Percentiles rank a stretch among this genome's conserved stretches.
Evolutionary conservation across 1,140 invertebrate species (phyloP).

Genomic region (Physella acuta): DNA sequence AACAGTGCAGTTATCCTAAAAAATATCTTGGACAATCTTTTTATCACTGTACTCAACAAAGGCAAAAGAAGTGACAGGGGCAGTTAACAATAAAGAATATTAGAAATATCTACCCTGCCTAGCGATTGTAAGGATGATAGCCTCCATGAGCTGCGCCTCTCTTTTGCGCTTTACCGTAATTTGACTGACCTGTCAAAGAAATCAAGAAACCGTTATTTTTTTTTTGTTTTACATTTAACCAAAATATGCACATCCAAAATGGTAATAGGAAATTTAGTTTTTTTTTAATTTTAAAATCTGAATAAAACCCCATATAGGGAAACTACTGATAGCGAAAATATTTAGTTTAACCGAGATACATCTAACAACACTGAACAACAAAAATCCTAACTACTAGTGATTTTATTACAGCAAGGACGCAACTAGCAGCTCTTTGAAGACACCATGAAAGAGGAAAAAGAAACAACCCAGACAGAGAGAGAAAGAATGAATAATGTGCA

Average conservation of each 20-base stretch:
- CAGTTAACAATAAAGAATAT: conserved; percentile 5
- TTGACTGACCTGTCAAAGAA: conserved; percentile 29
- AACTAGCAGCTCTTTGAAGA: neutral
- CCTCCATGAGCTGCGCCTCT: conserved; percentile 34
- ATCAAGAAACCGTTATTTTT: conserved; percentile 1
- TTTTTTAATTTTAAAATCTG: no score
- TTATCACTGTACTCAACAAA: conserved; percentile 3
- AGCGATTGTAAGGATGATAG: conserved; percentile 37
- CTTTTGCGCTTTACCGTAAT: conserved; percentile 36
- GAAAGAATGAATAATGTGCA: no score
- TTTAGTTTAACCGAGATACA: neutral
- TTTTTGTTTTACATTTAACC: conserved; percentile 9
- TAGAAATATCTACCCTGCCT: conserved; percentile 15
- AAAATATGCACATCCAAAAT: conserved; percentile 16
- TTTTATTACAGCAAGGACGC: conserved; percentile 19
- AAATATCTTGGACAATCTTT: no score
- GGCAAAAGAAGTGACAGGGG: neutral
- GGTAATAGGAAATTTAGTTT: conserved; percentile 1
- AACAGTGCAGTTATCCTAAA: neutral
- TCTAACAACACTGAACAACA: neutral
- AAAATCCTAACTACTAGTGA: neutral
- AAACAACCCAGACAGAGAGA: no score
- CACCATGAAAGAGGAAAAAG: no score
- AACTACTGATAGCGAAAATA: no score
- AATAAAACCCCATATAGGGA: no score